Conservation (phyloP, 2,113 vertebrate species). For the Poeciliopsis occidentalis region DNA sequence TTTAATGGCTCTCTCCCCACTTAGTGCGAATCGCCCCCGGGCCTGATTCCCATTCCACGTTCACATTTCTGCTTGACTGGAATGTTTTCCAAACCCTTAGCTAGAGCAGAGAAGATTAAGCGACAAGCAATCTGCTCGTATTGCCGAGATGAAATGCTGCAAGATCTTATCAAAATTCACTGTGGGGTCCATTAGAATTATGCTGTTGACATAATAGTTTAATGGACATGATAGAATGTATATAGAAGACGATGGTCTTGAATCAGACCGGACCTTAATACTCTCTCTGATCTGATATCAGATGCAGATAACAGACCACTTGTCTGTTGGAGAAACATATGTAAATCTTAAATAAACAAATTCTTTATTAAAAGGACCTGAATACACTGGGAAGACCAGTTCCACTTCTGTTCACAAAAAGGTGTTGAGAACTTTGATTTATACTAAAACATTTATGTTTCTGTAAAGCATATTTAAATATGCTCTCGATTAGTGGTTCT, state of each 20-base stretch:
- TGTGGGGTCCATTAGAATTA: constrained; percentile 19
- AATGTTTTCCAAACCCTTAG: constrained; percentile 78
- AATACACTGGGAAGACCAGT: no score
- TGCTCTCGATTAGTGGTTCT: no score
- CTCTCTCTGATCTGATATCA: neutral
- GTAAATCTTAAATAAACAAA: neutral
- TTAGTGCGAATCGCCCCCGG: constrained; percentile 78
- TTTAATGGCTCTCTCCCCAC: constrained; percentile 77
- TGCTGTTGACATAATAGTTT: constrained; percentile 26
- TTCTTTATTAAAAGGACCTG: no score
- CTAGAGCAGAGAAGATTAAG: constrained; percentile 68
- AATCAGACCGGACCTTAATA: neutral
- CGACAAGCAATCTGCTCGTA: constrained; percentile 65
- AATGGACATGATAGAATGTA: constrained; percentile 10
- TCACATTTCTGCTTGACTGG: constrained; percentile 70
- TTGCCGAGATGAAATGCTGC: constrained; percentile 42
- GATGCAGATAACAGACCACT: neutral
- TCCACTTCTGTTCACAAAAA: no score
- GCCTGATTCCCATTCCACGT: constrained; percentile 75
- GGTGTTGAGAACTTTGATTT: no score
- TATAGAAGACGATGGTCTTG: no score
- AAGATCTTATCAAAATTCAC: constrained; percentile 54
- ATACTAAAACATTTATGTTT: no score
- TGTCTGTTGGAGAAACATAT: neutral
- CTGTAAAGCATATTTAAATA: no score